Conservation (phyloP, 2,113 vertebrate genomes). For the Otis tarda region DNA sequence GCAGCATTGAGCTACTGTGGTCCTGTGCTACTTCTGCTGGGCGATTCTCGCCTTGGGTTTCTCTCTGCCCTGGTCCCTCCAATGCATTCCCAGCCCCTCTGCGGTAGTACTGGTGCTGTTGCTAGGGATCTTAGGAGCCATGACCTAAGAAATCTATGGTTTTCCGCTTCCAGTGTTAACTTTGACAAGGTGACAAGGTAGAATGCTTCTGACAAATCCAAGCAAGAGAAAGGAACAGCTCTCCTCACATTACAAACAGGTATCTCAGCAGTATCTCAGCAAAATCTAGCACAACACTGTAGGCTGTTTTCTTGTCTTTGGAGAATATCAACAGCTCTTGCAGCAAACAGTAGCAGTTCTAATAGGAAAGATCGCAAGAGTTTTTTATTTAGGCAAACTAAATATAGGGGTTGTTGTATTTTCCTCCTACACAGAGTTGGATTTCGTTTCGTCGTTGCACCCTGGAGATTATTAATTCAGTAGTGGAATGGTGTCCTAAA, state of each 20-base stretch:
- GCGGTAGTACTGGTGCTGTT: background rate
- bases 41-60: background rate
- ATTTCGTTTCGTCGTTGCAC: background rate
- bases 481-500: background rate
- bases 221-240: background rate
- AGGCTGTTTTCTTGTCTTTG: background rate
- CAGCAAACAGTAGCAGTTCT: background rate
- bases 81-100: fast-evolving
- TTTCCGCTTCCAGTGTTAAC: background rate
- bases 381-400: background rate
- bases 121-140: background rate
- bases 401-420: background rate
- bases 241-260: fast-evolving
- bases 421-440: background rate
- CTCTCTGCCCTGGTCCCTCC: background rate
- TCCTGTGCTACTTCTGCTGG: background rate
- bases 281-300: background rate
- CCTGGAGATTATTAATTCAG: background rate
- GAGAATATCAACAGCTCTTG: background rate
- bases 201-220: background rate
- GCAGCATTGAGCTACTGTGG: background rate
- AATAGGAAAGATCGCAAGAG: background rate
- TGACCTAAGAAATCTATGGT: background rate
- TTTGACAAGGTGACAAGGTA: background rate
- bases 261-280: background rate